These are phyloP conservation scores for Zoroaster sp. DNA, from an alignment of 53 echinoderm and acorn worm genomes.

Conservation along the genomic window DNA sequence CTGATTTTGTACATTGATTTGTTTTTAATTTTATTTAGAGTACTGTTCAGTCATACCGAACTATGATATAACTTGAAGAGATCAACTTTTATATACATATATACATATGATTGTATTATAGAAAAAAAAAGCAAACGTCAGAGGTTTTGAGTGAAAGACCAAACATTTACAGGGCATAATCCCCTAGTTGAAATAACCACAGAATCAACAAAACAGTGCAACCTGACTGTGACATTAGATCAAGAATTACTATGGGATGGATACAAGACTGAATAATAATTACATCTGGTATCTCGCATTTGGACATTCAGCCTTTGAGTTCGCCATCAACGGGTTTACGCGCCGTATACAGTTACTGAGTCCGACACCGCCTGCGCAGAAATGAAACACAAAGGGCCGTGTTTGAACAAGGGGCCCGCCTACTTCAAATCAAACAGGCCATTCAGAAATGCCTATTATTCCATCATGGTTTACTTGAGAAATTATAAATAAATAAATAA, in stretches of 20 bases:
- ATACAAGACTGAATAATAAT: no score
- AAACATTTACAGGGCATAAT: background rate
- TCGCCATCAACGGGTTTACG: background rate
- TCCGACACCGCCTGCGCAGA: background rate
- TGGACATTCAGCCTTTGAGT: background rate
- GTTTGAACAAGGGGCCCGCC: background rate
- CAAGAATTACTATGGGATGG: no score
- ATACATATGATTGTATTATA: slow-evolving; percentile 1
- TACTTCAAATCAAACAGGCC: background rate
- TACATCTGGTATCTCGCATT: background rate
- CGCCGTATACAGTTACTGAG: background rate
- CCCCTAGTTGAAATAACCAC: background rate
- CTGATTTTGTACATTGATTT: slow-evolving; percentile 30
- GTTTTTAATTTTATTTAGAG: slow-evolving; percentile 3
- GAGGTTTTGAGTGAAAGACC: background rate
- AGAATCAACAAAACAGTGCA: background rate
- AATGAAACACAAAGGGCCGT: background rate
- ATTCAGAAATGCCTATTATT: background rate
- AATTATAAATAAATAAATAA: background rate
- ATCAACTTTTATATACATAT: background rate
- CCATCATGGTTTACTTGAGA: background rate
- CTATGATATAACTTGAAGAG: background rate
- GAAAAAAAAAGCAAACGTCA: background rate
- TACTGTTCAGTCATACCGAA: slow-evolving; percentile 23
- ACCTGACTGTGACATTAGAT: background rate